Evolutionary conservation across 2,797 vertebrate species (phyloP), one percentile per base, ranked within the genome.

Genomic region (Novumbra hubbsi): DNA sequence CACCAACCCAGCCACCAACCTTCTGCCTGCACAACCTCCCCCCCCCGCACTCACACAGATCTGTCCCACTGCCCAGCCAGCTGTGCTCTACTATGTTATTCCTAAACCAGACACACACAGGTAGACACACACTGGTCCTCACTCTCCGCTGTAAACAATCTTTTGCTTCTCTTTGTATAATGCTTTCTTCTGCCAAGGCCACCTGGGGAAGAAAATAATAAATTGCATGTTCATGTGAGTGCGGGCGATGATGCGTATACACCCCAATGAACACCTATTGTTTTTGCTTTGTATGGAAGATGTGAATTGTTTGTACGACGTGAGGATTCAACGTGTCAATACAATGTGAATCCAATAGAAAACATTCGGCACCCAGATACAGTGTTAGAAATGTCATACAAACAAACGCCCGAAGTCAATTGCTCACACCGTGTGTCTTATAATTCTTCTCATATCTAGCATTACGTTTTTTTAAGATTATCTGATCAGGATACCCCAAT

Each of bases 221-320:
- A 45, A 68, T 41, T 34, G 52, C 17, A 5, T 71, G 28, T 38
- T 17, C 41, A 19, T 57, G 69, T 57, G 68, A 12, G 69, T 70
- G 49, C 32, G 24, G 14, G 27, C 27, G 27, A 17, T 34, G 62
- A 64, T 34, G 62, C 30, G 15, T 63, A 5, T 30, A 28, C 28
- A 30, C 28, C 5, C 24, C 30, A 70, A 70, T 70, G 48, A 70
- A 55, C 52, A 27, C 41, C 49, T 55, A n/a, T 70, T 55, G 68
- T 71, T 57, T 71, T 12, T 27, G 55, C 17, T 57, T 30, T 57
- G 49, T 30, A 28, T 70, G 17, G 15, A 70, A 70, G 21, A 55
- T 24, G 66, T 21, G 45, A 14, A 45, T 48, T 9, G 38, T 68
- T n/a, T 21, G 66, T 66, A 66, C 16, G 28, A 11, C 17, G 2